Base-by-base conservation (phyloP, 1,140 invertebrate species). In the Polypedilum vanderplanki region DNA sequence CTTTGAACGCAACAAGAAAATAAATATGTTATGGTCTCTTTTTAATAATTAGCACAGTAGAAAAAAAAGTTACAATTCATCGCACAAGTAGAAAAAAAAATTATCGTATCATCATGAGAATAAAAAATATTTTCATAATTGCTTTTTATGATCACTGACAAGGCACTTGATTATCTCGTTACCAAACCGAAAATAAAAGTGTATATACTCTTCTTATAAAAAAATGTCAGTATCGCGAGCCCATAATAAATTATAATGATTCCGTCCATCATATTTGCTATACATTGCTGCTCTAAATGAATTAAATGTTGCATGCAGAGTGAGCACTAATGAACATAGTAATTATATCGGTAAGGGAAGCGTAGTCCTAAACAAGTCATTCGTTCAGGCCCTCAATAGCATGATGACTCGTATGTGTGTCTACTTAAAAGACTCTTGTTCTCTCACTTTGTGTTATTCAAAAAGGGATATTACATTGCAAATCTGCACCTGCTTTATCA, bases 401-500 rank as follows among this genome's bases (percentile, higher is more conserved):
- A 33, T 33, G 24, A 33, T 33, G 24, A 33, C n/a, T 15, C n/a
- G 46, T 57, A 3, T 57, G 4, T 57, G 46, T 57, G n/a, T 57
- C 46, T 15, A 9, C 46, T 57, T 57, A 57, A 57, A n/a, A 57
- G 12, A 57, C 46, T 57, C n/a, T 12, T 57, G 12, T 15, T 46
- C 24, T 33, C 24, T 33, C 24, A 33, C 24, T 33, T 33, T 5
- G 24, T 33, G 24, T 33, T 33, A 33, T 33, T 33, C 24, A 33
- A 33, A 33, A 33, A 4, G 46, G 46, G 46, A 57, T 70, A 70
- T 70, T 70, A 70, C 20, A 22, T 70, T 70, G 65, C 65, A 70
- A 70, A 70, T 70, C 65, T 70, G 65, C 65, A 70, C 65, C 65
- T 70, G 65, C 65, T 70, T 70, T 70, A 70, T 70, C 65, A 70